Conservation (phyloP, 2,797 vertebrate species). For the Lacerta agilis region DNA sequence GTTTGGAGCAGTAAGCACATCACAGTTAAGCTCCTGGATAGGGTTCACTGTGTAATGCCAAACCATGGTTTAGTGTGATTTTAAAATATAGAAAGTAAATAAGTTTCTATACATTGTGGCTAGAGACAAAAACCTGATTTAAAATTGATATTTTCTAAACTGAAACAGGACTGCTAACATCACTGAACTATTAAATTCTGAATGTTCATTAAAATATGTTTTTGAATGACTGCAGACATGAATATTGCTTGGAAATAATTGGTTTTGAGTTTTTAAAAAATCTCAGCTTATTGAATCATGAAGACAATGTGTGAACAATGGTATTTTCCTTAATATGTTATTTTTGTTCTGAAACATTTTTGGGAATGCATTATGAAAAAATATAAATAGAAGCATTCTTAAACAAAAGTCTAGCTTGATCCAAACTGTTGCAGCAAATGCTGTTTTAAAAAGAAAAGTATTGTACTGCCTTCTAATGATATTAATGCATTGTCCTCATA, state of each 20-base stretch:
- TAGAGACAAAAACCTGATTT: neutral
- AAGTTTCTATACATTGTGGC: neutral
- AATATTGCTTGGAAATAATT: neutral
- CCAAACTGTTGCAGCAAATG: neutral
- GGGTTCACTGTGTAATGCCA: too few species aligned
- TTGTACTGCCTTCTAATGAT: neutral
- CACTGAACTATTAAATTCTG: neutral
- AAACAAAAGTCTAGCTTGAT: neutral
- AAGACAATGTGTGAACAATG: neutral
- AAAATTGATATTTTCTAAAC: neutral
- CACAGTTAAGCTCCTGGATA: too few species aligned
- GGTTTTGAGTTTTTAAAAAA: neutral
- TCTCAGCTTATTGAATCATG: neutral
- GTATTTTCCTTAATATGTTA: neutral
- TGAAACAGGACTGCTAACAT: neutral
- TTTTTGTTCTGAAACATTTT: neutral
- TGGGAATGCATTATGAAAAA: neutral
- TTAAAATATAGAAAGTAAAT: neutral
- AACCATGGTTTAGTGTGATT: too few species aligned
- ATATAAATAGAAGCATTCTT: neutral
- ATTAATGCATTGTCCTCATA: neutral
- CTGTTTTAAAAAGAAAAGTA: neutral
- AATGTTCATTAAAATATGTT: neutral
- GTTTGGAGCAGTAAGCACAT: too few species aligned
- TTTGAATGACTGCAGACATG: neutral